Percentiles rank a stretch among this genome's conserved stretches.
These are phyloP conservation scores for Cardiocondyla obscurior DNA, from an alignment of 1,140 invertebrate genomes.

Conservation along the genomic window DNA sequence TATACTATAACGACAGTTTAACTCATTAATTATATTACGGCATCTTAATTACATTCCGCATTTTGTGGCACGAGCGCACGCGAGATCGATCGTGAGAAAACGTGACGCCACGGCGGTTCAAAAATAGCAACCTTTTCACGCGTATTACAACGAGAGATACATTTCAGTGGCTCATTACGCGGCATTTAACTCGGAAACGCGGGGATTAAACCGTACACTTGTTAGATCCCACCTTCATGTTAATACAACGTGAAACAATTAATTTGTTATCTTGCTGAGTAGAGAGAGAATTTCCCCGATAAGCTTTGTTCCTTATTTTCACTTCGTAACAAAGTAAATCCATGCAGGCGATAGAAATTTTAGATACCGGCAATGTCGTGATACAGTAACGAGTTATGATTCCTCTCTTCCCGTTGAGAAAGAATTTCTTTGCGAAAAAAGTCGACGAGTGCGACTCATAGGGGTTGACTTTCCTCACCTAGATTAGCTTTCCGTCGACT, in stretches of 20 bases:
- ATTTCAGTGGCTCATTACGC: neutral
- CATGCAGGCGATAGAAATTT: no score
- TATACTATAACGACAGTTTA: neutral
- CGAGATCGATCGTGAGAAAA: conserved; percentile 19
- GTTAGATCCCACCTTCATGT: neutral
- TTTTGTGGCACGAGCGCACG: neutral
- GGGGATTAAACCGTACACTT: neutral
- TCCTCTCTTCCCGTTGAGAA: no score
- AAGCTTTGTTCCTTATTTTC: no score
- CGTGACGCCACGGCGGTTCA: neutral
- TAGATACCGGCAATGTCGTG: no score
- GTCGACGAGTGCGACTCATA: neutral
- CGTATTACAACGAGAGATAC: neutral
- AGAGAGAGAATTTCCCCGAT: neutral
- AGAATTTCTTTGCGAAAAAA: no score
- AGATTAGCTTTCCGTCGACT: neutral
- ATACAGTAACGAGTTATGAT: no score
- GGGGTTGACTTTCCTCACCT: neutral
- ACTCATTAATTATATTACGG: conserved; percentile 21
- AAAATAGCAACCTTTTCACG: neutral
- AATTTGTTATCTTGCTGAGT: neutral
- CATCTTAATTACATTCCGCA: conserved; percentile 14
- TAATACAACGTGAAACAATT: neutral
- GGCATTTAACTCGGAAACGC: neutral
- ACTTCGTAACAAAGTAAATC: no score